These are phyloP conservation scores for Apamea epomidion DNA, from an alignment of 2,888 invertebrate genomes.

Conservation along the genomic window DNA sequence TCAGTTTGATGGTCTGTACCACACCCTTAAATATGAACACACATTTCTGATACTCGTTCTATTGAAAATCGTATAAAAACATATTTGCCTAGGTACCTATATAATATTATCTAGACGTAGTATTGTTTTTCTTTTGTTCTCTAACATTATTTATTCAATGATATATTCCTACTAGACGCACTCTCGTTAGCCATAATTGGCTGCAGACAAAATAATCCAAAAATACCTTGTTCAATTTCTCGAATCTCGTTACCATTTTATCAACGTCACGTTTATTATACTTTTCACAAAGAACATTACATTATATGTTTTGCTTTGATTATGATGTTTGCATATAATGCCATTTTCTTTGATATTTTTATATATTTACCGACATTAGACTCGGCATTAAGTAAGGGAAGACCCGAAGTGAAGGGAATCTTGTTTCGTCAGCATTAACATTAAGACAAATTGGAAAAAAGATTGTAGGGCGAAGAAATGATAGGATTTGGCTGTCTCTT, in stretches of 20 bases:
- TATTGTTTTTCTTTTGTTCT: neutral
- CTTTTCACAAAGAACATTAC: conserved; percentile 36
- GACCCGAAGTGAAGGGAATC: conserved; percentile 63
- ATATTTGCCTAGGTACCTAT: neutral
- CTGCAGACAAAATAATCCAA: neutral
- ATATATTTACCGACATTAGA: conserved; percentile 60
- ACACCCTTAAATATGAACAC: neutral
- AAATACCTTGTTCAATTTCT: neutral
- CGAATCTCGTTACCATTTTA: conserved; percentile 13
- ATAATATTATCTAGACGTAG: neutral
- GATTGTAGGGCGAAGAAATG: conserved; percentile 78
- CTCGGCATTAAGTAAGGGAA: conserved; percentile 64
- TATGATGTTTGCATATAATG: conserved; percentile 58
- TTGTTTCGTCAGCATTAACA: conserved; percentile 70
- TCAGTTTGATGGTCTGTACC: neutral
- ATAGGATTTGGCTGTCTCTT: conserved; percentile 80
- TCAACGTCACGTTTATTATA: conserved; percentile 29
- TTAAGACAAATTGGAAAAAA: conserved; percentile 82
- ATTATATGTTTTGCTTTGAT: conserved; percentile 50
- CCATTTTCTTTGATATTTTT: conserved; percentile 64
- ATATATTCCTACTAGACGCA: neutral
- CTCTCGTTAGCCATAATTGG: neutral
- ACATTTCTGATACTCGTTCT: neutral
- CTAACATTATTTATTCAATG: neutral
- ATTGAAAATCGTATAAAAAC: neutral